phyloP scores from a whole-genome alignment of 2,797 vertebrate genomes.

The Loriculus beryllinus region DNA sequence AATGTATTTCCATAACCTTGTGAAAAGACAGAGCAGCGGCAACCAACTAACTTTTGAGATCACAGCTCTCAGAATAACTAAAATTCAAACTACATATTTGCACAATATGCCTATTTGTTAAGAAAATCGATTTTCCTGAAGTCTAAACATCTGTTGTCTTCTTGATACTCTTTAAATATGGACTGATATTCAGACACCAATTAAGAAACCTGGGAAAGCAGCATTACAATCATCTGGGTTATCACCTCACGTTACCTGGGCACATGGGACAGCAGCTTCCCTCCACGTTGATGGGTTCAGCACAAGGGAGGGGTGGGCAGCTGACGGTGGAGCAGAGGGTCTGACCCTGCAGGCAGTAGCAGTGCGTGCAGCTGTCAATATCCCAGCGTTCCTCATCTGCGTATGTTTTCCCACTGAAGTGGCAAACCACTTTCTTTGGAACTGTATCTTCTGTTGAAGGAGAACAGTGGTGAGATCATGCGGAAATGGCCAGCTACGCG shows the following conservation, averaged over 20 bases:
- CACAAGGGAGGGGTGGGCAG: conserved; percentile 85
- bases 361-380: conserved; percentile 91
- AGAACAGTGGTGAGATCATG: not conserved
- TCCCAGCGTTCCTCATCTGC: conserved; percentile 90
- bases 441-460: conserved; percentile 78
- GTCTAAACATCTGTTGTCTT: not conserved
- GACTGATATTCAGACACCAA: not conserved
- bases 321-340: conserved; percentile 90
- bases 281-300: conserved; percentile 82
- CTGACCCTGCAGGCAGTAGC: conserved; percentile 91
- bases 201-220: not conserved
- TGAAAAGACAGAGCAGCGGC: not conserved
- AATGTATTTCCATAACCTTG: not conserved
- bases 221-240: not conserved
- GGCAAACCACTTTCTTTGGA: conserved; percentile 84
- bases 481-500: not conserved
- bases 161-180: not conserved
- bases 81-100: not conserved
- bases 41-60: not conserved
- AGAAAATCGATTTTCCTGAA: not conserved
- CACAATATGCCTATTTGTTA: not conserved
- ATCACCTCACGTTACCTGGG: conserved; percentile 74
- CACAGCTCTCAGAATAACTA: not conserved
- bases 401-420: conserved; percentile 85
- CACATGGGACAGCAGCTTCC: conserved; percentile 90